Evolutionary conservation across 1,140 invertebrate species (phyloP).

Genomic region (Limonius californicus): DNA sequence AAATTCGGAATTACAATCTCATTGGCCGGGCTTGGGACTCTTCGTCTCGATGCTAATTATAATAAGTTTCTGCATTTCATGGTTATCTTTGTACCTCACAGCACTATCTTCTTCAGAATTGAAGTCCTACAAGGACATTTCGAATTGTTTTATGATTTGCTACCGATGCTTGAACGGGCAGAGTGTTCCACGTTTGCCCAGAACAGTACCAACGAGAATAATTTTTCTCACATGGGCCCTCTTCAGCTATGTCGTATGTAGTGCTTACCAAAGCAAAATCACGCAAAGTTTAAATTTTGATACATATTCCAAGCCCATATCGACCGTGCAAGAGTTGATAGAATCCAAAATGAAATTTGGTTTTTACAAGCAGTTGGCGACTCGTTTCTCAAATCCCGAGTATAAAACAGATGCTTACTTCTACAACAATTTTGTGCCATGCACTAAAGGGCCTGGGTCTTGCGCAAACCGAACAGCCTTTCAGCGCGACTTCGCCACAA

Average conservation of each 20-base stretch:
- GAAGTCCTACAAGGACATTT: background rate
- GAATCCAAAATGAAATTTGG: background rate
- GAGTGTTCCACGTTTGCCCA: background rate
- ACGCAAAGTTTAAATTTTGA: background rate
- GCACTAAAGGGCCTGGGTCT: background rate
- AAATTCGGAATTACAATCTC: background rate
- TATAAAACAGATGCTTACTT: background rate
- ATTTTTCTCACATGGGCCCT: background rate
- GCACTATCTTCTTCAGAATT: background rate
- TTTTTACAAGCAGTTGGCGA: background rate
- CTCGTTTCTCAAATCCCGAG: background rate
- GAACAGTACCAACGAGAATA: background rate
- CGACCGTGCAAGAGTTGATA: background rate
- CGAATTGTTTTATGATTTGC: background rate
- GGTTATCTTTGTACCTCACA: background rate
- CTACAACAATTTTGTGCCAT: background rate
- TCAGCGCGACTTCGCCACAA: background rate
- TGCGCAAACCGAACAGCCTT: background rate
- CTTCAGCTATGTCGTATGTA: background rate
- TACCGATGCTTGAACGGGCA: background rate
- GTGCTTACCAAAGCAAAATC: background rate
- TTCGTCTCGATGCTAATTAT: background rate
- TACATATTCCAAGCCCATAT: background rate
- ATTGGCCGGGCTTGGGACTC: background rate
- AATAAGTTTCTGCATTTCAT: background rate